Base-by-base conservation (phyloP, 2,888 invertebrate species). In the Cancer borealis region DNA sequence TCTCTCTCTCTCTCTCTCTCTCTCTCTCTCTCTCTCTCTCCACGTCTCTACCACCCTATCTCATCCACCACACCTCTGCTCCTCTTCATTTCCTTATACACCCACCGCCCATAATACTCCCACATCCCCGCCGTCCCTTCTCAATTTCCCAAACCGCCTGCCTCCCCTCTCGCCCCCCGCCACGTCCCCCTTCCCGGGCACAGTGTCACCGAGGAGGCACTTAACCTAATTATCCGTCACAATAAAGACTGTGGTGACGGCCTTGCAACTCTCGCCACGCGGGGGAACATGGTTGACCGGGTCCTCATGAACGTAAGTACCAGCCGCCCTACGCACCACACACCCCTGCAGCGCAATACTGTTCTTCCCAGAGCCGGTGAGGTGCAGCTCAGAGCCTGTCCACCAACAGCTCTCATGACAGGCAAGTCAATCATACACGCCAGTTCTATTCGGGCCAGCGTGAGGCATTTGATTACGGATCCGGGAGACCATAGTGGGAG, bases 21-120 rank as follows among this genome's bases (percentile, higher is more conserved):
- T 47, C 91, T 66, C 73, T 39, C 49, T 92, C 92, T 92, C n/a
- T 79, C 17, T 92, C 73, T 73, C 45, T 39, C 79, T 73, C 39
- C 26, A 12, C 26, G 12, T 49, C 49, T 6, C 60, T 91, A 39
- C 39, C 21, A 26, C 47, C 8, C 89, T 89, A 17, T n/a, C 46
- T 91, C 91, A 49, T 47, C 39, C 10, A 6, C 39, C 3, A 47
- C 60, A 49, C 26, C 47, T 17, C 17, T 45, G 17, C 47, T n/a
- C 14, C 8, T 73, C 73, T 10, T 47, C 73, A 73, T n/a, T 73
- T 8, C 54, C 17, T 54, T 54, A 54, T 17, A 54, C 54, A 54
- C 54, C 54, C 54, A 54, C 54, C 54, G 14, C 14, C 3, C n/a
- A 14, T n/a, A 73, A 21, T 73, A 73, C 21, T 92, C 45, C 45